Evolutionary conservation across 2,888 invertebrate species (phyloP).

Genomic region (Erebia epiphron): DNA sequence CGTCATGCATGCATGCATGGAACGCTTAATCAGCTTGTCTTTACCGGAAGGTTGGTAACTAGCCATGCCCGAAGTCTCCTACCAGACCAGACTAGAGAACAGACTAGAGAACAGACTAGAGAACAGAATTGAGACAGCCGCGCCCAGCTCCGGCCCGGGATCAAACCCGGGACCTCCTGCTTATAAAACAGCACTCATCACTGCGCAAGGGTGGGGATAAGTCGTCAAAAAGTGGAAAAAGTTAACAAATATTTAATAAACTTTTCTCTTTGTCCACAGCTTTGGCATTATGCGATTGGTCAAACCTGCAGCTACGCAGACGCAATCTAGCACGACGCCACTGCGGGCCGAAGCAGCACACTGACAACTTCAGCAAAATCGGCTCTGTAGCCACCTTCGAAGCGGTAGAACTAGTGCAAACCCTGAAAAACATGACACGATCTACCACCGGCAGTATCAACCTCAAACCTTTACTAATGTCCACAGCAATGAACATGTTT

Average conservation of each 20-base stretch:
- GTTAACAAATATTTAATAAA: background rate
- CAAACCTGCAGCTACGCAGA: slow-evolving; percentile 89
- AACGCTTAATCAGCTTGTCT: too few relatives aligned
- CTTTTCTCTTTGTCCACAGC: slow-evolving; percentile 82
- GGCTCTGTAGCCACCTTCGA: slow-evolving; percentile 88
- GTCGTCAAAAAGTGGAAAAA: too few relatives aligned
- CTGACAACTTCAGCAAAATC: slow-evolving; percentile 87
- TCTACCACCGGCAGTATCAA: slow-evolving; percentile 72
- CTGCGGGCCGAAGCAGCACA: slow-evolving; percentile 90
- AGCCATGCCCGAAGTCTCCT: too few relatives aligned
- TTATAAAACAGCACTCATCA: too few relatives aligned
- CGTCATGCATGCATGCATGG: too few relatives aligned
- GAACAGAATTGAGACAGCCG: too few relatives aligned
- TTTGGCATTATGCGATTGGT: slow-evolving; percentile 94
- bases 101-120: too few relatives aligned
- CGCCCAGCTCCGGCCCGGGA: too few relatives aligned
- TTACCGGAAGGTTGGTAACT: too few relatives aligned
- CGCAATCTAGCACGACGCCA: slow-evolving; percentile 90
- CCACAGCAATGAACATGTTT: slow-evolving; percentile 93
- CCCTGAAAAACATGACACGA: slow-evolving; percentile 73
- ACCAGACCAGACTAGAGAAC: too few relatives aligned
- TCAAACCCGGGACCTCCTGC: too few relatives aligned
- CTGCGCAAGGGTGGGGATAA: too few relatives aligned
- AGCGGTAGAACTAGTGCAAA: slow-evolving; percentile 83
- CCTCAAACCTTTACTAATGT: slow-evolving; percentile 88